phyloP scores from a whole-genome alignment of 2,113 vertebrate species.

The Oriolus oriolus region DNA sequence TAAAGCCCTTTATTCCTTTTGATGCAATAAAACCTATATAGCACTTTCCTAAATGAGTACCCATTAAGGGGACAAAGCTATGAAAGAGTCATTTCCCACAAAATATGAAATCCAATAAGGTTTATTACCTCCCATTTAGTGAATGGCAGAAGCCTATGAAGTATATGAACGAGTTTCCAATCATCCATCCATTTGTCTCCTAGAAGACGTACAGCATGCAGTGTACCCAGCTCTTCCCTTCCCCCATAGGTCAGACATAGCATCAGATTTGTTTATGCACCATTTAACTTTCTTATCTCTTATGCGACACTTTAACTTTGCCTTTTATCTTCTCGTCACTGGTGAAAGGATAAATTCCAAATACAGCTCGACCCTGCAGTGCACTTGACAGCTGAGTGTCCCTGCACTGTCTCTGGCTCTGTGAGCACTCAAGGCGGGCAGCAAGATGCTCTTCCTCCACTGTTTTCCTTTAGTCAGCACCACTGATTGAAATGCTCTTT shows the following conservation, averaged over 20 bases:
- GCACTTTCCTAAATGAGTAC: conserved; percentile 51
- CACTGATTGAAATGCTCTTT: not conserved
- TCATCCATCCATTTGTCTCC: conserved; percentile 19
- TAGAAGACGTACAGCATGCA: not conserved
- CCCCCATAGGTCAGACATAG: not conserved
- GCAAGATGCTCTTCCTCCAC: not conserved
- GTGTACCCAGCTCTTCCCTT: not conserved
- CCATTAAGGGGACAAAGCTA: conserved; percentile 47
- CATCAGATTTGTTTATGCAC: not conserved
- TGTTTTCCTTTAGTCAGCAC: not conserved
- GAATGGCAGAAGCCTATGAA: conserved; percentile 40
- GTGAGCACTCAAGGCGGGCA: not conserved
- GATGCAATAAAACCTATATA: conserved; percentile 52
- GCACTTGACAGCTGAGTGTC: not conserved
- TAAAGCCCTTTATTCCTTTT: conserved; percentile 51
- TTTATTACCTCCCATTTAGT: conserved; percentile 52
- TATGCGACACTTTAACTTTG: not conserved
- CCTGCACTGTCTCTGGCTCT: not conserved
- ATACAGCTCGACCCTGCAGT: not conserved
- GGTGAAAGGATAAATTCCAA: not conserved
- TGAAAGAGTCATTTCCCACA: conserved; percentile 56
- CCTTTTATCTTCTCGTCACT: not conserved
- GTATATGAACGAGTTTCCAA: conserved; percentile 23
- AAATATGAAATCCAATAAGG: conserved; percentile 61
- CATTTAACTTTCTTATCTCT: not conserved